Conservation (phyloP, 2,888 invertebrate species). For the Pimpla rufipes region DNA sequence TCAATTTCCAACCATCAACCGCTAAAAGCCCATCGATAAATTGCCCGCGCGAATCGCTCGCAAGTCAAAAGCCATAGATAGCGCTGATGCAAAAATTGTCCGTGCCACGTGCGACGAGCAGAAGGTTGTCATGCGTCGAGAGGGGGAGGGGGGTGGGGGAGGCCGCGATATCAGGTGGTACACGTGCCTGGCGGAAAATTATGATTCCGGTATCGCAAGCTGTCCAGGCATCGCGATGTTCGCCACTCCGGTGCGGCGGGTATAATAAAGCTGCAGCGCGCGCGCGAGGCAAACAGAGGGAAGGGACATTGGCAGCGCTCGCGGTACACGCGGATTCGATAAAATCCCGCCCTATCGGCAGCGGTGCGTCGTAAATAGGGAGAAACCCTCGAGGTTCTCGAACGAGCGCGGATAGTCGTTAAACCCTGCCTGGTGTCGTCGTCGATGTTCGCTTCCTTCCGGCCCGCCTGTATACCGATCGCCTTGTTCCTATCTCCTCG, state of each 20-base stretch:
- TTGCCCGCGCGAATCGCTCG: constrained; percentile 32
- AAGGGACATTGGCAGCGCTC: constrained; percentile 15
- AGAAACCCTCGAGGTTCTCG: constrained; percentile 52
- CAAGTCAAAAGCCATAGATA: constrained; percentile 25
- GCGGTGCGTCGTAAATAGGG: constrained; percentile 55
- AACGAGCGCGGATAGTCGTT: constrained; percentile 55
- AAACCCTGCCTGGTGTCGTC: constrained; percentile 38
- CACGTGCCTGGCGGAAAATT: constrained; percentile 54
- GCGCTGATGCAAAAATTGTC: not conserved
- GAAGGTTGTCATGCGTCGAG: constrained; percentile 19
- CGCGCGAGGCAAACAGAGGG: constrained; percentile 27
- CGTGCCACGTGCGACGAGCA: not conserved
- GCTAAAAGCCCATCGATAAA: constrained; percentile 16
- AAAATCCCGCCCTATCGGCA: constrained; percentile 57
- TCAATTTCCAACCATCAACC: constrained; percentile 26
- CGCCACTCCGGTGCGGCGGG: not conserved
- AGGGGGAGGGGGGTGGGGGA: too few species aligned
- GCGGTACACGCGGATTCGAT: constrained; percentile 41
- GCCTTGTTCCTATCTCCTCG: constrained; percentile 22
- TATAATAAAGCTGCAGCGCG: constrained; percentile 12
- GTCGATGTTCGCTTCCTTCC: not conserved
- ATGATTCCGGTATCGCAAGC: constrained; percentile 57
- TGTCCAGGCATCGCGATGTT: constrained; percentile 42
- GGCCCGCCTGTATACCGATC: not conserved
- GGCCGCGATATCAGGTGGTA: constrained; percentile 3